These are phyloP conservation scores for Sebastes diploproa DNA, from an alignment of 2,797 vertebrate species.

Conservation along the genomic window DNA sequence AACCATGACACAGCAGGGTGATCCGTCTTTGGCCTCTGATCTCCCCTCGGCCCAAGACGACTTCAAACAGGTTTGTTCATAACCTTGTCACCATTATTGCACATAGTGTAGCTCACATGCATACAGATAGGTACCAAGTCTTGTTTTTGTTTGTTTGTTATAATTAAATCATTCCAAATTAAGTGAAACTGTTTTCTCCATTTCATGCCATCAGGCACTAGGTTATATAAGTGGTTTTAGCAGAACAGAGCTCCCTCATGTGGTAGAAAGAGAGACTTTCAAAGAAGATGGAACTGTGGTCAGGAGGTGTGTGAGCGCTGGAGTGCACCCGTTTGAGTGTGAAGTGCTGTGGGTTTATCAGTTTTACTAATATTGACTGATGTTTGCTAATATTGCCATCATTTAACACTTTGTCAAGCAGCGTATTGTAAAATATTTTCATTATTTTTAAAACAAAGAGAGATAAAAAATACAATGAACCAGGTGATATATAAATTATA, in stretches of 20 bases:
- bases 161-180: not conserved
- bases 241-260: conserved; percentile 82
- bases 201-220: conserved; percentile 82
- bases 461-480: not conserved
- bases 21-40: conserved; percentile 85
- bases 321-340: not conserved
- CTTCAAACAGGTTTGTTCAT: conserved; percentile 88
- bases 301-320: conserved; percentile 87
- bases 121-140: not conserved
- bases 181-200: conserved; percentile 5
- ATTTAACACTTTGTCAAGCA: not conserved
- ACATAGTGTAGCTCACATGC: not conserved
- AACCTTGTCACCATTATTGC: not conserved
- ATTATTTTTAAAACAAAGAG: not conserved
- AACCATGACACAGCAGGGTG: conserved; percentile 85
- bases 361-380: conserved; percentile 5
- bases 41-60: conserved; percentile 90
- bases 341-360: not conserved
- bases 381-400: not conserved
- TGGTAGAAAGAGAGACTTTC: conserved; percentile 87
- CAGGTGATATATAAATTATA: not conserved
- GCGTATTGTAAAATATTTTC: not conserved
- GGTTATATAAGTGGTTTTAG: conserved; percentile 84
- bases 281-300: conserved; percentile 89
- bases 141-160: not conserved